Evolutionary conservation across 2,113 vertebrate species (phyloP), one percentile per base, ranked within the genome.

Genomic region (Rhadina sibilatrix): DNA sequence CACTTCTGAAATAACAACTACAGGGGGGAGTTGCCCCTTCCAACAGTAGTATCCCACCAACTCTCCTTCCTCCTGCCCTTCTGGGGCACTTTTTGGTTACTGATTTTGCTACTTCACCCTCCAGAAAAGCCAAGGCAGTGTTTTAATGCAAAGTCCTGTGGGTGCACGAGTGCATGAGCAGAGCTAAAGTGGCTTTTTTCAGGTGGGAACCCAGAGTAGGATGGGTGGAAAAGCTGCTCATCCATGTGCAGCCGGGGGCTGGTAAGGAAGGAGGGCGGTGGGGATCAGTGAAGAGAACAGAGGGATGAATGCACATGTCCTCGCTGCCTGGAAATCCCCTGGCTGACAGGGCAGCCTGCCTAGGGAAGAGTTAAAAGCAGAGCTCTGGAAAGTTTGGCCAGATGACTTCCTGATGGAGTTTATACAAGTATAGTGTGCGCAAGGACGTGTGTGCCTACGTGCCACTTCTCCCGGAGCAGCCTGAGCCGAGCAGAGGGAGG

Each of bases 381-480:
- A 72, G 89, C 90, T 83, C 89, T 96, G 96, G 94, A 96, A 97
- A 97, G 92, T 94, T 95, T 96, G 94, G 89, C 96, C 87, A 83
- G 95, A 97, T 97, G 95, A 97, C 96, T 97, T 97, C 96, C 97
- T 97, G 97, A 96, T 94, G 90, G 91, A 97, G 97, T 97, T 97
- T 97, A 97, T 94, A 94, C 92, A 97, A 97, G 89, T 93, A 37
- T 64, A 93, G 92, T 81, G 93, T 95, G 94, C 22, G 4, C 89
- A 97, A 93, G 94, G 95, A 93, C 78, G 44, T 96, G 8, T 94
- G 92, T 96, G 97, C 92, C 97, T 97, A 97, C 96, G 96, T 97
- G 97, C 97, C 95, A 93, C 92, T 97, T 91, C 89, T 93, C 97
- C 96, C 92, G 96, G 81, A 94, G 93, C 95, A 93, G 92, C 89